A percentile compares a stretch with the other conserved stretches of the same genome.
phyloP scores from a whole-genome alignment of 1,140 invertebrate species.

The Tetragonula clypearis region DNA sequence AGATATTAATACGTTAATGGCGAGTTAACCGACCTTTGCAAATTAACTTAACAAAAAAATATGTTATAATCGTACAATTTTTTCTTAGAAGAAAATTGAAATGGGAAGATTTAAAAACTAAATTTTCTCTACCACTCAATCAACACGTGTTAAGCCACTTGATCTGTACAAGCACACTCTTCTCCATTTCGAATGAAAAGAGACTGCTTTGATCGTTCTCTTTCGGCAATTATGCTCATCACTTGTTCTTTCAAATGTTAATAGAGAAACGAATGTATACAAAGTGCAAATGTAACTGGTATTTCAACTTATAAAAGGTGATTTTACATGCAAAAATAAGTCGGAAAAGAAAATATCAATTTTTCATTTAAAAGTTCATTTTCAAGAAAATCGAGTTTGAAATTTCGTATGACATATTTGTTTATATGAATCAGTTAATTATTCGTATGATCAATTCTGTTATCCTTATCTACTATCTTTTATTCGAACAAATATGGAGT shows the following conservation, averaged over 20 bases:
- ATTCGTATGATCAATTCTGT: no score
- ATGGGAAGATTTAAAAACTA: background rate
- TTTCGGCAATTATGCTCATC: slow-evolving; percentile 37
- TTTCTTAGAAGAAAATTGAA: background rate
- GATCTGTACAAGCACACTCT: background rate
- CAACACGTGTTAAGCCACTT: background rate
- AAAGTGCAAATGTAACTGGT: no score
- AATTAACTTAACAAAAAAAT: background rate
- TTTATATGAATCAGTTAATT: no score
- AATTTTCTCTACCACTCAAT: background rate
- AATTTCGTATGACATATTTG: no score
- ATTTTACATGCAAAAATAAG: no score
- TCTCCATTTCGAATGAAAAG: slow-evolving; percentile 20
- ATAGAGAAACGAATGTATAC: background rate
- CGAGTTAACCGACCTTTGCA: background rate
- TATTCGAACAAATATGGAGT: no score
- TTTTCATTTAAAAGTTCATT: no score
- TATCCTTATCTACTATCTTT: no score
- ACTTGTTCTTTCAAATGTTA: background rate
- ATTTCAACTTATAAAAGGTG: no score
- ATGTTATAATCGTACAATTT: background rate
- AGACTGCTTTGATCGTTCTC: slow-evolving; percentile 32
- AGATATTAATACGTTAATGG: background rate
- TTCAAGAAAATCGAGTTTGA: no score
- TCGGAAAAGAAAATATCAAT: no score